Evolutionary conservation across 2,888 invertebrate genomes (phyloP).

Genomic region (Pandemis corylana): DNA sequence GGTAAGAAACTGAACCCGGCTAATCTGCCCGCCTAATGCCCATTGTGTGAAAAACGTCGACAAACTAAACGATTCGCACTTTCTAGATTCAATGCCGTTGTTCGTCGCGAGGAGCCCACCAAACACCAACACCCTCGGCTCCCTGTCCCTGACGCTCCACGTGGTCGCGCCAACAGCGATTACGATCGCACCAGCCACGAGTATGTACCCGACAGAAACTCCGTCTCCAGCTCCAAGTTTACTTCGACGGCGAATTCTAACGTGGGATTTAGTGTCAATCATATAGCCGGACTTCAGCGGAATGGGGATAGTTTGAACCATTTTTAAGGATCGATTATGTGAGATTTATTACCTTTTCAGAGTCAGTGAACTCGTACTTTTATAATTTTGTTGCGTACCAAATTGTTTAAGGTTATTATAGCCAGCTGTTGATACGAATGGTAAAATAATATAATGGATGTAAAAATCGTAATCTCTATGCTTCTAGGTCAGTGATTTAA

Average conservation of each 20-base stretch:
- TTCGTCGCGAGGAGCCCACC: conserved; percentile 63
- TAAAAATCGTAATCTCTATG: no score
- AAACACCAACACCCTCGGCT: conserved; percentile 56
- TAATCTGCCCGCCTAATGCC: no score
- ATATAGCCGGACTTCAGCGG: conserved; percentile 49
- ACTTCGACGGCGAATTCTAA: conserved; percentile 51
- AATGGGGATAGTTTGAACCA: conserved; percentile 24
- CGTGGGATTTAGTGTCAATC: conserved; percentile 63
- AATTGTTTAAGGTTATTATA: no score
- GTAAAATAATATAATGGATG: no score
- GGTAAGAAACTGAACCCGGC: no score
- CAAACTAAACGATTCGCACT: neutral
- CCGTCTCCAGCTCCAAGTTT: conserved; percentile 40
- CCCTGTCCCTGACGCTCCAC: conserved; percentile 43
- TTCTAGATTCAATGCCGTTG: conserved; percentile 71
- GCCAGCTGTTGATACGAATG: no score
- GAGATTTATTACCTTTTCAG: no score
- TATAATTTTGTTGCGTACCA: no score
- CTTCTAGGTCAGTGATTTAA: no score
- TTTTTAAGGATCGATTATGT: conserved; percentile 14
- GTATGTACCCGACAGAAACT: conserved; percentile 45
- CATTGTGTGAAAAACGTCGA: neutral
- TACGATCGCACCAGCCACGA: conserved; percentile 45
- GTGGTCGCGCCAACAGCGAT: conserved; percentile 49
- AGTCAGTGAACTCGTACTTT: no score